Evolutionary conservation across 2,888 invertebrate species (phyloP), one percentile per base, ranked within the genome.

Genomic region (Stictocephala bisonia): DNA sequence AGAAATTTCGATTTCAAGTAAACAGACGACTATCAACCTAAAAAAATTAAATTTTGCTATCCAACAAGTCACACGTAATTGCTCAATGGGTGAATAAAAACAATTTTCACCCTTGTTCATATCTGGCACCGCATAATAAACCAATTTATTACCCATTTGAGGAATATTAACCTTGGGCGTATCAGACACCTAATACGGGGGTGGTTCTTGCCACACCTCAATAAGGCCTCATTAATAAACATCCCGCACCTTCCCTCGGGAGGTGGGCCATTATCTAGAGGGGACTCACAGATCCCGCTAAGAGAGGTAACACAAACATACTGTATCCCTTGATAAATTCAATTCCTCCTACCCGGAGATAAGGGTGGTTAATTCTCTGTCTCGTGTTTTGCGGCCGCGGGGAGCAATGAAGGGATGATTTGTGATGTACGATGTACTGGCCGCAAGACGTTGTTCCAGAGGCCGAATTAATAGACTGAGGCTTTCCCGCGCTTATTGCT

Each of bases 181-280:
- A n/a, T n/a, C n/a, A n/a, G n/a, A n/a, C n/a, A n/a, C n/a, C n/a
- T n/a, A n/a, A n/a, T 7, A n/a, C 15, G 44, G 9, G 15, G 44
- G 35, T 60, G 60, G 31, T 40, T 60, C 22, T 41, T 41, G 44
- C 26, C 64, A 40, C 58, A 31, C 64, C 41, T 64, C 64, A 64
- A 44, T 64, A 64, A 44, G 64, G 44, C 27, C 64, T 64, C 64
- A 64, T 64, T 64, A 64, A 64, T 64, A 64, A 64, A 64, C 64
- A 64, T 64, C 64, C 44, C 20, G 41, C 64, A 64, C 64, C 44
- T 64, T 44, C 15, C 9, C 44, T n/a, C n/a, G 15, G 15, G 44
- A 15, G 7, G 44, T 4, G 9, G 40, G 2, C 50, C 9, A 35
- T 35, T 35, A 9, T 31, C 22, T 40, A 60, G 40, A 18, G 44